Evolutionary conservation across 2,888 invertebrate species (phyloP).

Genomic region (Andrena chrysosceles): DNA sequence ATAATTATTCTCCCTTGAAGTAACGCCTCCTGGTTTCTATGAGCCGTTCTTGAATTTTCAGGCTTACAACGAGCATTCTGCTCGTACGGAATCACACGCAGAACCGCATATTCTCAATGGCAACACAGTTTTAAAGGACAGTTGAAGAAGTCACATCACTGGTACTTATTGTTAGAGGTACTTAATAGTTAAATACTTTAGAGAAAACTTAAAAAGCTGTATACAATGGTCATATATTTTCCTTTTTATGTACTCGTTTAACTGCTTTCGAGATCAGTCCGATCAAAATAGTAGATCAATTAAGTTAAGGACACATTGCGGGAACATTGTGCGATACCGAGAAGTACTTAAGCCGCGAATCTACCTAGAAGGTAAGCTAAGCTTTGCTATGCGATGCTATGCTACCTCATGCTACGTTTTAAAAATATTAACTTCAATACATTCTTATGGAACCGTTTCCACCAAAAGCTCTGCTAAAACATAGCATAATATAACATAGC

Average conservation of each 20-base stretch:
- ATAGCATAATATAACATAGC: too few species aligned
- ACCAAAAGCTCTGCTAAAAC: too few species aligned
- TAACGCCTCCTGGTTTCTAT: constrained; percentile 10
- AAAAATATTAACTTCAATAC: too few species aligned
- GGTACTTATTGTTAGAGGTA: not conserved
- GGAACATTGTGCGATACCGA: not conserved
- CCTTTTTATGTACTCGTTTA: not conserved
- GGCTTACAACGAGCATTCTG: constrained; percentile 49
- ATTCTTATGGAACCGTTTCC: too few species aligned
- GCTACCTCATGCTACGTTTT: too few species aligned
- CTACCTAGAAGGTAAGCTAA: too few species aligned
- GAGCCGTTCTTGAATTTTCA: constrained; percentile 40
- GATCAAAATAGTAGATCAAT: not conserved
- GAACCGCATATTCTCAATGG: not conserved
- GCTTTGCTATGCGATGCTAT: too few species aligned
- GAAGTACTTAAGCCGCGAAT: not conserved
- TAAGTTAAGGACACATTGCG: not conserved
- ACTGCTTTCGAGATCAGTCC: constrained; percentile 1
- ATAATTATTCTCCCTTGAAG: not conserved
- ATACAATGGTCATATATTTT: not conserved
- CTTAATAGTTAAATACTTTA: not conserved
- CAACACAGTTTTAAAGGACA: constrained; percentile 2
- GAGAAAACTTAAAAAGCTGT: not conserved
- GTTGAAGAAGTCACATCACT: constrained; percentile 9
- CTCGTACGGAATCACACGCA: not conserved